Evolutionary conservation across 2,113 vertebrate genomes (phyloP), one percentile per base, ranked within the genome.

Genomic region (Aldabrachelys gigantea): DNA sequence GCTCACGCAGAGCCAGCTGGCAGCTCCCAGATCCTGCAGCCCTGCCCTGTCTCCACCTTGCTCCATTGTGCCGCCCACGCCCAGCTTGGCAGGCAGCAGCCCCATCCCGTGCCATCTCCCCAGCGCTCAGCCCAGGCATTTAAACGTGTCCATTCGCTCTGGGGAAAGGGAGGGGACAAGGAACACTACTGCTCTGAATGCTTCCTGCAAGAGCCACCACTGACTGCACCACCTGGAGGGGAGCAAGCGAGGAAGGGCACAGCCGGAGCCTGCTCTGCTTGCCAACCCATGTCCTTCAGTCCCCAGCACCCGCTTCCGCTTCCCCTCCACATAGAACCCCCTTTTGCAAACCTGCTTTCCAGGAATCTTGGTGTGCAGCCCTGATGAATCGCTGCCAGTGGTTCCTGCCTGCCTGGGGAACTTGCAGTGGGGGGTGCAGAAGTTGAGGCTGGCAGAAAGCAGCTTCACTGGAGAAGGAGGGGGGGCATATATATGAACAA

Each of bases 181-280:
- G 22, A 21, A 41, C 69, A 10, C 53, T 4, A 21, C 38, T 8
- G 89, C 92, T 88, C 72, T 79, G 50, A 95, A 83, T 2, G 50
- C 84, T 94, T 95, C 96, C 93, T 89, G 78, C 53, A 24, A n/a
- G 49, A 93, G 81, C 86, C 49, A 25, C 54, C 54, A 7, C 17
- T 19, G 52, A 53, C 17, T 53, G 52, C 52, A 19, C 17, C 6
- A 17, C 17, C 31, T 25, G 80, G 90, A 57, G 85, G n/a, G 19
- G 57, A 54, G 22, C 10, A 35, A 25, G 17, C 22, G 5, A 65
- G 7, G 1, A 3, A 14, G 56, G 41, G 50, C 56, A 13, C 29
- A 54, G 38, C 53, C 54, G 47, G 27, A 1, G 11, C 8, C 9
- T 54, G 4, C 52, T 38, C 76, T 29, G 24, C n/a, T 44, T 59